Evolutionary conservation across 2,888 invertebrate species (phyloP), one percentile per base, ranked within the genome.

Genomic region (Drosophila nr. fundita): DNA sequence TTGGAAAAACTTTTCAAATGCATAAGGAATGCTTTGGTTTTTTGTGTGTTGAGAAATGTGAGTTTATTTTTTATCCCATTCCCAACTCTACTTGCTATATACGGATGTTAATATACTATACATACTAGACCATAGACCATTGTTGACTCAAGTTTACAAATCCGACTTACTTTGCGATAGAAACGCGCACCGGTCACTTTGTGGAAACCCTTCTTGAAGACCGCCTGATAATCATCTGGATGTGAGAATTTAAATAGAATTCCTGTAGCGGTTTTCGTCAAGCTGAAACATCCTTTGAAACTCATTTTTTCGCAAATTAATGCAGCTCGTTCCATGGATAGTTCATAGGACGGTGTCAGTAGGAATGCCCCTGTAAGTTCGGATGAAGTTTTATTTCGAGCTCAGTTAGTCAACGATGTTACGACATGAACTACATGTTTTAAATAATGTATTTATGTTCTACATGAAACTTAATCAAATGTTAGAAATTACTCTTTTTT

Each of bases 281-380:
- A 94, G 82, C 96, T 96, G 94, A 97, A 97, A 90, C 97, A 96
- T 62, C 97, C 97, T 89, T 96, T 96, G 94, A 97, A 97, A 94
- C 96, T 97, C 95, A 97, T 96, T 93, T 97, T 97, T 94, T 97
- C 97, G 94, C 97, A 97, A 90, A 97, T 97, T 85, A 96, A 94
- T 49, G 97, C 96, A 4, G 97, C 97, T 82, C 97, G 96, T 93
- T 97, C 97, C 95, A 97, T 95, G 91, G 96, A 96, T 85, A 97
- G 94, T 91, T 97, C 97, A 93, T 97, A 96, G 61, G 97, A 97
- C 49, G 97, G 97, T 53, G 97, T 97, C 85, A 97, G 94, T 58
- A 97, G 95, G 93, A 97, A 97, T 48, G 97, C 97, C 57, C 96
- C 96, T 94, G 90, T 84, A 93, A 87, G 83, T 71, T 65, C 11